These are phyloP conservation scores for Gymnocheta viridis DNA, from an alignment of 2,888 invertebrate genomes.

Conservation along the genomic window DNA sequence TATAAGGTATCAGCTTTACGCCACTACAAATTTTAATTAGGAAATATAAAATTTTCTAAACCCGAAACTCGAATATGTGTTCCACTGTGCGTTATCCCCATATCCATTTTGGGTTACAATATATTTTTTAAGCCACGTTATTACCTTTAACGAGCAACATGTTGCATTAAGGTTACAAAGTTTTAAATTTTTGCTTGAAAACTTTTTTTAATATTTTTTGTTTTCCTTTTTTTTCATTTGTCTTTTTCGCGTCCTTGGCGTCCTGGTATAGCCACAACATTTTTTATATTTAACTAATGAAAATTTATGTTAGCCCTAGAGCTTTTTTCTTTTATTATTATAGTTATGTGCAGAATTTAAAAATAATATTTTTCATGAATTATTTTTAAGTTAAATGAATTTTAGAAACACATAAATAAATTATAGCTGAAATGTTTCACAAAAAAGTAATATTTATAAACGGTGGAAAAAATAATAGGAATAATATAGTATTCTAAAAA, in stretches of 20 bases:
- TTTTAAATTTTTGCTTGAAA: not conserved
- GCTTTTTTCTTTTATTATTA: not conserved
- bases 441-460: no score
- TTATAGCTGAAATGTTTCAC: no score
- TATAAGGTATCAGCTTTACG: no score
- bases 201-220: not conserved
- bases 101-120: not conserved
- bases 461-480: no score
- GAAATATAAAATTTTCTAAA: no score
- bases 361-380: not conserved
- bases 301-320: not conserved
- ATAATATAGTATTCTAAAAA: no score
- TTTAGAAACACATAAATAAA: no score
- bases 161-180: not conserved
- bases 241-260: not conserved
- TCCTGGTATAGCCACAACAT: not conserved
- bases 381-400: no score
- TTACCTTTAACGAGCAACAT: not conserved
- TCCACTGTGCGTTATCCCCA: not conserved
- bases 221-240: not conserved
- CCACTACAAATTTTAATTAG: no score
- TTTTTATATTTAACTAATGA: not conserved
- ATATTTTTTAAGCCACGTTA: not conserved
- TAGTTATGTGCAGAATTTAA: not conserved
- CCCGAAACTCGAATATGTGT: no score